Conservation (phyloP, 2,797 vertebrate species). For the Gymnothorax javanicus region DNA sequence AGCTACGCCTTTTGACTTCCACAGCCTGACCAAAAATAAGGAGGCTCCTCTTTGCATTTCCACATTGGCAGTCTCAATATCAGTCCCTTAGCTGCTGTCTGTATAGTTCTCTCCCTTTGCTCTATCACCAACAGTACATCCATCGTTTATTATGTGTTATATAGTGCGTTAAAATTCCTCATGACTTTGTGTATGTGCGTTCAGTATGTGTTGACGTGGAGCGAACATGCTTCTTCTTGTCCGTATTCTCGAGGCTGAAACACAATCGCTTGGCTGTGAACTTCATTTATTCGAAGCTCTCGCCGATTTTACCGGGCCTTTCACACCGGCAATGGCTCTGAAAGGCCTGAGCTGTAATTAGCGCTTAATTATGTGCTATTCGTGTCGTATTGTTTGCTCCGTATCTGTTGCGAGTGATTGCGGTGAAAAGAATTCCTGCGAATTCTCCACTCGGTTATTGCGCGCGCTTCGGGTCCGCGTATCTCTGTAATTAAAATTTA, state of each 20-base stretch:
- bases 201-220: neutral
- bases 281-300: too few species aligned
- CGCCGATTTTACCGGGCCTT: too few species aligned
- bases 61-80: too few species aligned
- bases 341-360: constrained; percentile 3
- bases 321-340: neutral
- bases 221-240: neutral
- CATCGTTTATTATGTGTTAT: neutral
- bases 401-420: neutral
- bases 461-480: neutral
- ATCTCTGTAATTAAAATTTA: constrained; percentile 9
- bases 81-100: too few species aligned
- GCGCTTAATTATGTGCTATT: neutral
- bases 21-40: too few species aligned
- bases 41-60: too few species aligned
- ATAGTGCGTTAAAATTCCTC: neutral
- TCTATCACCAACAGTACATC: neutral
- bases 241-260: too few species aligned
- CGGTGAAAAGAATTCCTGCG: neutral
- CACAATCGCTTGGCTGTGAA: neutral
- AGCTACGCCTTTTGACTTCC: too few species aligned
- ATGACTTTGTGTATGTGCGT: neutral
- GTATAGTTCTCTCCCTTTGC: neutral
- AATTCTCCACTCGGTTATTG: neutral
- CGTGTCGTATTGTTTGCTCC: neutral